phyloP scores from a whole-genome alignment of 2,113 vertebrate species.

The Ceyx margarethae region DNA sequence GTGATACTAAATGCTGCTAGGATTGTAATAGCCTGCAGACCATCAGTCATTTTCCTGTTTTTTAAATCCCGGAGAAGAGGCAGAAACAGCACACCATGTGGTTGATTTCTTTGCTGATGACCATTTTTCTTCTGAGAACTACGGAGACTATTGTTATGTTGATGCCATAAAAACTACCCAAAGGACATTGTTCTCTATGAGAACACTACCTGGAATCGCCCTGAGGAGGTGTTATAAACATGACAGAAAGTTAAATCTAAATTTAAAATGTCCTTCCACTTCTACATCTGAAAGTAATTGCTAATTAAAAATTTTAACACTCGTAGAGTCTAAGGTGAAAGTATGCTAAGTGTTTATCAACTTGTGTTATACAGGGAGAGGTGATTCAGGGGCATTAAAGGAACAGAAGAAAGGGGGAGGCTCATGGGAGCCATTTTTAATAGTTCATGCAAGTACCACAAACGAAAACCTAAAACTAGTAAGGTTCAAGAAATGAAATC shows the following conservation, averaged over 20 bases:
- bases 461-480: background rate
- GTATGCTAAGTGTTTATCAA: background rate
- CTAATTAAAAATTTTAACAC: background rate
- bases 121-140: background rate
- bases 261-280: background rate
- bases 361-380: background rate
- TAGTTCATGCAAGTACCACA: background rate
- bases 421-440: background rate
- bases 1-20: background rate
- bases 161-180: background rate
- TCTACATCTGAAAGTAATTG: background rate
- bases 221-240: background rate
- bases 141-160: background rate
- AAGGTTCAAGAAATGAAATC: background rate
- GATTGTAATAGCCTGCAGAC: rapidly evolving
- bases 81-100: background rate
- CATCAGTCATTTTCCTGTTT: background rate
- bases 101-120: background rate
- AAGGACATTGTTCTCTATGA: background rate
- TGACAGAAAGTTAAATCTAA: background rate
- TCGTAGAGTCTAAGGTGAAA: background rate
- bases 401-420: background rate
- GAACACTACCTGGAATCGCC: background rate
- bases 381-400: background rate
- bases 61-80: background rate